Conservation (phyloP, 2,113 vertebrate genomes). For the Zosterops japonicus region DNA sequence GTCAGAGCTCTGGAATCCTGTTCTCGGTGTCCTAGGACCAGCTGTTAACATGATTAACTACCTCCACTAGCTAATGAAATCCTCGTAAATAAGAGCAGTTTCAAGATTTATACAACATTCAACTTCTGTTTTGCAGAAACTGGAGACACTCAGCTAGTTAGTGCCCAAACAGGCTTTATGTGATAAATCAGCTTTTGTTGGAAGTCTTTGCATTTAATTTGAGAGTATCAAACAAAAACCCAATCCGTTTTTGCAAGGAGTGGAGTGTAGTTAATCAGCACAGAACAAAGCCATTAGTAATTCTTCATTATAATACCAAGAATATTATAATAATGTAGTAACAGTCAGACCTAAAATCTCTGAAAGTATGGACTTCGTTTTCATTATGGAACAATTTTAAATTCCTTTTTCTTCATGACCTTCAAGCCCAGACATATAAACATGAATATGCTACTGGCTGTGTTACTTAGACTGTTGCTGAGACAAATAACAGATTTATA, state of each 20-base stretch:
- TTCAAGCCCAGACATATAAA: background rate
- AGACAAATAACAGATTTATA: background rate
- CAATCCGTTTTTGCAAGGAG: background rate
- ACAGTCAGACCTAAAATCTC: background rate
- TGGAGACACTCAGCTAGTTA: background rate
- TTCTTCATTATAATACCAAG: background rate
- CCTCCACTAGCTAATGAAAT: constrained; percentile 7
- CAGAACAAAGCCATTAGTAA: background rate
- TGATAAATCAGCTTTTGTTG: background rate
- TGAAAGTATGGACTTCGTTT: background rate
- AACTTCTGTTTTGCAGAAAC: background rate
- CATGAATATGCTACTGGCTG: background rate
- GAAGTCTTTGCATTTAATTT: background rate
- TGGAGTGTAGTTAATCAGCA: background rate
- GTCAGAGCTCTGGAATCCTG: background rate
- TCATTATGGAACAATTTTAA: background rate
- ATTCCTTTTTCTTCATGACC: background rate
- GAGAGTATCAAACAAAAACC: background rate
- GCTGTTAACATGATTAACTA: constrained; percentile 19
- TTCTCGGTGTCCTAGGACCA: background rate
- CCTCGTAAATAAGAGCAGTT: constrained; percentile 3
- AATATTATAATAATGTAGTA: background rate
- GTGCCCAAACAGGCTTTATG: background rate
- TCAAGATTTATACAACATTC: background rate
- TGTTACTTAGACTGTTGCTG: background rate